These are phyloP conservation scores for Drosophila lini DNA, from an alignment of 1,140 invertebrate genomes.

Conservation along the genomic window DNA sequence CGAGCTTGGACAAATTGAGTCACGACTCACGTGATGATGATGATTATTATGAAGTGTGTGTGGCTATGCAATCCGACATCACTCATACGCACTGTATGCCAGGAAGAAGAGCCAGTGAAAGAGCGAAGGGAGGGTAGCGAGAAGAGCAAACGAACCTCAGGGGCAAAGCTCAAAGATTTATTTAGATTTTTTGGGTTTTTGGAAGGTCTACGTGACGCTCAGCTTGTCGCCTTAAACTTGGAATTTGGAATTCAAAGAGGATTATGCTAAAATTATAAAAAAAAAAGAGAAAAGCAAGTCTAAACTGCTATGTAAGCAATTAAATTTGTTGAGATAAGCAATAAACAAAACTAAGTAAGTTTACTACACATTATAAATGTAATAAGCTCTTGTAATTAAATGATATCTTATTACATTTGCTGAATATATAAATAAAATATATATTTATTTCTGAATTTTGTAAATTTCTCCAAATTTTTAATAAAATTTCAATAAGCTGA, in stretches of 20 bases:
- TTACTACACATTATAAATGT: too few relatives aligned
- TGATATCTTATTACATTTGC: too few relatives aligned
- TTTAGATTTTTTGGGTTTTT: constrained; percentile 32
- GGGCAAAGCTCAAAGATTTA: constrained; percentile 43
- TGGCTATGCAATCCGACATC: constrained; percentile 31
- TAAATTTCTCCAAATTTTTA: too few relatives aligned
- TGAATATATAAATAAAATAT: background rate
- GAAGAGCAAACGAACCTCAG: constrained; percentile 10
- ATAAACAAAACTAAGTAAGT: background rate
- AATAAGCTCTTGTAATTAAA: too few relatives aligned
- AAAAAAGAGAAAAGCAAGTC: background rate
- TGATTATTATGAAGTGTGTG: constrained; percentile 36
- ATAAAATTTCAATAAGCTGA: too few relatives aligned
- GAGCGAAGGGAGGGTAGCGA: background rate
- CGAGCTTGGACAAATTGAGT: constrained; percentile 52
- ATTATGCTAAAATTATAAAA: constrained; percentile 49
- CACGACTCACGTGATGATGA: constrained; percentile 47
- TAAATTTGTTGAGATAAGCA: background rate
- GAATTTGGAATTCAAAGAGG: constrained; percentile 39
- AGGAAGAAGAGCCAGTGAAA: background rate
- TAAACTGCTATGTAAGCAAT: constrained; percentile 6
- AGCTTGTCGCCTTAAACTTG: constrained; percentile 36
- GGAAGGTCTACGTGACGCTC: constrained; percentile 55
- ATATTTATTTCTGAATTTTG: background rate
- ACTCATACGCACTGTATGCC: constrained; percentile 57